Base-by-base conservation (phyloP, 2,888 invertebrate genomes). In the Hemicrepidius hirtus region DNA sequence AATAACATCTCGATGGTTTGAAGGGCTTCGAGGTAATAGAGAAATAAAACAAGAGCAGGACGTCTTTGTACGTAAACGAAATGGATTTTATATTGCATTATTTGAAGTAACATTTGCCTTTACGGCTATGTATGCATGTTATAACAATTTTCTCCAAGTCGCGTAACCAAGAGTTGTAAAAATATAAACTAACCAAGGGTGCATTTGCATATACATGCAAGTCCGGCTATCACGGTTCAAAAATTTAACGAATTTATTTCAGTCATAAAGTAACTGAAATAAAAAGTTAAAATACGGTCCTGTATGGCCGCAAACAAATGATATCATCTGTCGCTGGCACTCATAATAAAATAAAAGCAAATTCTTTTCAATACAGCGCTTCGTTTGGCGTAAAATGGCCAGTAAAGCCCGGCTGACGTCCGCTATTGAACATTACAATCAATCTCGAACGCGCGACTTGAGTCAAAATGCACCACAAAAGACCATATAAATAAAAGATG, bases 401-500 rank as follows among this genome's bases (percentile, higher is more conserved):
- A 63, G 68, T 66, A 73, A 77, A 75, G 75, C 77, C 68, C 37
- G 24, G 40, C 60, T 68, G 77, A 72, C 74, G 71, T 70, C 50
- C 62, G 60, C 67, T 62, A 74, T 73, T 76, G 68, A 74, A 70
- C 74, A 73, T 75, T 75, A 76, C 71, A 75, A 76, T 76, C 74
- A 76, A 74, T 74, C 75, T 72, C 70, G 64, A 59, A 59, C 71
- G 71, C 70, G 71, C 70, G 73, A 71, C 62, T 74, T 65, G 70
- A 65, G 64, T 70, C 71, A 72, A 64, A 76, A 72, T 72, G 71
- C 71, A 75, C 76, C 63, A 74, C 73, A 75, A 76, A 69, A 71
- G 74, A 59, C 65, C 62, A 62, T 70, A 77, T 76, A 77, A 76
- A 77, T 76, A 77, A 77, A 76, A 76, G 75, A 77, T 74, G 68